These are phyloP conservation scores for Dryococelus australis DNA, from an alignment of 2,888 invertebrate genomes.

Conservation along the genomic window DNA sequence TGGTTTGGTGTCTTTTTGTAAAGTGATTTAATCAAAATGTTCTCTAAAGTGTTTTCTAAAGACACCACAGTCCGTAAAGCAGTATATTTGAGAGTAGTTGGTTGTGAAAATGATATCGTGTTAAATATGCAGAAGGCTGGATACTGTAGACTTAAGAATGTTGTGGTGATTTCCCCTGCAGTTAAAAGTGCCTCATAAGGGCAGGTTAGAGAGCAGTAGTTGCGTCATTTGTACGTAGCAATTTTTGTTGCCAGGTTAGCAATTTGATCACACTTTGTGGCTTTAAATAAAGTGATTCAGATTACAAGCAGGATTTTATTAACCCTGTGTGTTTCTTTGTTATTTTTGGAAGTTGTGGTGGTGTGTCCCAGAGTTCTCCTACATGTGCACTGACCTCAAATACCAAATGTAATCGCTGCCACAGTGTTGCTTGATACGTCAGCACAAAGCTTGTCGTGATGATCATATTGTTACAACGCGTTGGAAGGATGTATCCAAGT, in stretches of 20 bases:
- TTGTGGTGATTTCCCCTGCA: not conserved
- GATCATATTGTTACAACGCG: too few relatives aligned
- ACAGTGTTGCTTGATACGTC: too few relatives aligned
- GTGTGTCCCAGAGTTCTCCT: too few relatives aligned
- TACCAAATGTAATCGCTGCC: too few relatives aligned
- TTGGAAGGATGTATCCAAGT: too few relatives aligned
- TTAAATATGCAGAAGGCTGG: not conserved
- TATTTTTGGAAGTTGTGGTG: too few relatives aligned
- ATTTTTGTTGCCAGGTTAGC: not conserved
- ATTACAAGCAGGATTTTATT: not conserved
- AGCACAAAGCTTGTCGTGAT: too few relatives aligned
- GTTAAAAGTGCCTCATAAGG: constrained; percentile 3
- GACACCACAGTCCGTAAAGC: not conserved
- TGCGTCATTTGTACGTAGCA: constrained; percentile 7
- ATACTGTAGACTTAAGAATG: not conserved
- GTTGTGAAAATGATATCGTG: not conserved
- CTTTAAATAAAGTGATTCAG: not conserved
- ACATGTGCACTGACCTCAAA: too few relatives aligned
- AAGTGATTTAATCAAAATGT: not conserved
- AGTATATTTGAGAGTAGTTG: not conserved
- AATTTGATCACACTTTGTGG: not conserved
- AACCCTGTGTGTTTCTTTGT: not conserved
- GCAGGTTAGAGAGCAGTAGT: not conserved
- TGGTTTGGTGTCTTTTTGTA: not conserved
- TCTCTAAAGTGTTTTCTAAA: not conserved